Evolutionary conservation across 1,140 invertebrate species (phyloP).

Genomic region (Drosophila suzukii): DNA sequence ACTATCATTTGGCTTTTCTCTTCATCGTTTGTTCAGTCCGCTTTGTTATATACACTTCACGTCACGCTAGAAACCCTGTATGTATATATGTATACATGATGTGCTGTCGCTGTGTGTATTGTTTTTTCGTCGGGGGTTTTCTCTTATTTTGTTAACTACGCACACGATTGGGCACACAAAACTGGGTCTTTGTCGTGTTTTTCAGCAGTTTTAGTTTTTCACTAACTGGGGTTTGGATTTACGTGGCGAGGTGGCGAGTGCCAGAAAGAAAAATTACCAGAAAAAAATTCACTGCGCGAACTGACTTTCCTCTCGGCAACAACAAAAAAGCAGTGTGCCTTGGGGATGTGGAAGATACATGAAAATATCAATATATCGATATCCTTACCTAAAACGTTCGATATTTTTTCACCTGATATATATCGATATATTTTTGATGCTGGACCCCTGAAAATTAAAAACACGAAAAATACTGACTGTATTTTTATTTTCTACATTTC

Average conservation of each 20-base stretch:
- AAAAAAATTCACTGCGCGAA: constrained; percentile 77
- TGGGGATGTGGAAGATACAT: too few species aligned
- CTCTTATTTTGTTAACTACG: constrained; percentile 18
- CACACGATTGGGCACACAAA: constrained; percentile 41
- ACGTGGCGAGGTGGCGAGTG: constrained; percentile 15
- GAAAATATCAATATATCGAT: too few species aligned
- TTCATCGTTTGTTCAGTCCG: constrained; percentile 41
- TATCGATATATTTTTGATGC: too few species aligned
- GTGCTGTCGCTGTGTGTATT: constrained; percentile 64
- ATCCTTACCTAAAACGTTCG: too few species aligned
- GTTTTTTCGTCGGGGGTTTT: constrained; percentile 48
- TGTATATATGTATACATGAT: constrained; percentile 47
- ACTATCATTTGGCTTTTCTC: constrained; percentile 56
- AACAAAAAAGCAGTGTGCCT: constrained; percentile 34
- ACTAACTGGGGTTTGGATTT: constrained; percentile 10
- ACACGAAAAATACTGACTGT: too few species aligned
- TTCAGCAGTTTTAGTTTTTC: constrained; percentile 8
- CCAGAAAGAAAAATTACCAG: constrained; percentile 69
- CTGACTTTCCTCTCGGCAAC: constrained; percentile 64
- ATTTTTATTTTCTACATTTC: too few species aligned
- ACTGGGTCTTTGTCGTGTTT: constrained; percentile 51
- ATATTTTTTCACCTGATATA: too few species aligned
- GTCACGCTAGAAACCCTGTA: constrained; percentile 70
- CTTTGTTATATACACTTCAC: constrained; percentile 70
- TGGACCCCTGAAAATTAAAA: too few species aligned